Percentiles rank a stretch among this genome's conserved stretches.
phyloP scores from a whole-genome alignment of 1,140 invertebrate genomes.

The Melanaphis sacchari region DNA sequence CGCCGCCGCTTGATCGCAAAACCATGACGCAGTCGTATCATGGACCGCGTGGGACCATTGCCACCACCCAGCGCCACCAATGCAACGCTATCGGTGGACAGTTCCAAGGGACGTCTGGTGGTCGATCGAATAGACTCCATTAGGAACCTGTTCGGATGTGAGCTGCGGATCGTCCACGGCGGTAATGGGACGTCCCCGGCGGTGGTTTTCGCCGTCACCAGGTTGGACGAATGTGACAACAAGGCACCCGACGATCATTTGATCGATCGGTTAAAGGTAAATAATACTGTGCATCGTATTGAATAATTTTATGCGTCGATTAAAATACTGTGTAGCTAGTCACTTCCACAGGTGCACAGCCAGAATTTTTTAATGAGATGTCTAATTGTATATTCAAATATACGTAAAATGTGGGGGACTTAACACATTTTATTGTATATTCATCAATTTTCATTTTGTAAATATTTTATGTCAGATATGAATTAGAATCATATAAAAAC shows the following conservation, averaged over 20 bases:
- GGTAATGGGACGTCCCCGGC: background rate
- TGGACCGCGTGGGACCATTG: background rate
- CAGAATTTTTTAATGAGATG: no score
- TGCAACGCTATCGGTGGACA: conserved; percentile 16
- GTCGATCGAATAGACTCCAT: conserved; percentile 47
- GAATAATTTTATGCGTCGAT: background rate
- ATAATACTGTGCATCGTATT: background rate
- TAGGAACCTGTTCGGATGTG: conserved; percentile 44
- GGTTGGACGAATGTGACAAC: conserved; percentile 23
- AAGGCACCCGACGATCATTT: background rate
- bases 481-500: no score
- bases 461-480: no score
- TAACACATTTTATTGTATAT: no score
- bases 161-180: background rate
- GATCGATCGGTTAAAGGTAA: conserved; percentile 39
- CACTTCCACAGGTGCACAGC: no score
- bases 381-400: no score
- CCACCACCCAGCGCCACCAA: background rate
- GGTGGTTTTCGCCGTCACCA: conserved; percentile 20
- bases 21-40: background rate
- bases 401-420: no score
- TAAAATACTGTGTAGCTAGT: no score
- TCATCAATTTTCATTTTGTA: no score
- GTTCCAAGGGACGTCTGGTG: conserved; percentile 39
- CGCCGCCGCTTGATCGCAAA: background rate